These are phyloP conservation scores for Papio anubis DNA, from an alignment of 2,113 vertebrate species.

Conservation along the genomic window DNA sequence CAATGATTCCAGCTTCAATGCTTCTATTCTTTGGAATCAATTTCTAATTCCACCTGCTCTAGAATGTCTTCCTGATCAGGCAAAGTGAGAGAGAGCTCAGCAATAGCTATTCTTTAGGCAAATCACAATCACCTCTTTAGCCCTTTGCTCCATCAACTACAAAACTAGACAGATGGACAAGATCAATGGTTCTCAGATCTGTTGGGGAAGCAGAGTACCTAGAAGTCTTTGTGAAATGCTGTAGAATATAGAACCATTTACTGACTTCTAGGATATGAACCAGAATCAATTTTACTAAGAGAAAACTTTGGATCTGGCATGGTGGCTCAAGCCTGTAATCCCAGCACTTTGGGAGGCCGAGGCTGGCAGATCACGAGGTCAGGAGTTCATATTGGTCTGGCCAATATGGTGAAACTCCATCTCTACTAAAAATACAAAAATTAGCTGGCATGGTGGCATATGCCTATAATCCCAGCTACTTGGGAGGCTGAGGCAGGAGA, in stretches of 20 bases:
- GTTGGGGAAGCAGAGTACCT: background rate
- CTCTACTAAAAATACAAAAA: too few species aligned
- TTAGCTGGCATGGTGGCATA: too few species aligned
- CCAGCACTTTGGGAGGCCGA: too few species aligned
- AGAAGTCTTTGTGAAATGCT: background rate
- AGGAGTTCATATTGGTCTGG: too few species aligned
- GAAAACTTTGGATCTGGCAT: background rate
- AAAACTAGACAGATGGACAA: background rate
- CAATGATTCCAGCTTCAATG: background rate
- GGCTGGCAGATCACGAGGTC: too few species aligned
- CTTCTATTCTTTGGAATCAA: background rate
- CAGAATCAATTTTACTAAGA: background rate
- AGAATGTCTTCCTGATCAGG: background rate
- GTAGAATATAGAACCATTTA: background rate
- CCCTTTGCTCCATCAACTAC: background rate
- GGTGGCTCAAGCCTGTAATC: too few species aligned
- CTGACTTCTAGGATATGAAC: background rate
- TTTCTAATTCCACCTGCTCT: background rate
- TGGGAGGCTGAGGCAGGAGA: too few species aligned
- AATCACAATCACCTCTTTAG: background rate
- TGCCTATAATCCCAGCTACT: too few species aligned
- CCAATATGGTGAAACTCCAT: too few species aligned
- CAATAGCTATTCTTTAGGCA: background rate
- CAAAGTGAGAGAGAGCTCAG: background rate
- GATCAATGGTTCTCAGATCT: background rate